Percentiles rank a stretch among this genome's conserved stretches.
phyloP scores from a whole-genome alignment of 2,888 invertebrate species.

The Meteorus cinctellus region DNA sequence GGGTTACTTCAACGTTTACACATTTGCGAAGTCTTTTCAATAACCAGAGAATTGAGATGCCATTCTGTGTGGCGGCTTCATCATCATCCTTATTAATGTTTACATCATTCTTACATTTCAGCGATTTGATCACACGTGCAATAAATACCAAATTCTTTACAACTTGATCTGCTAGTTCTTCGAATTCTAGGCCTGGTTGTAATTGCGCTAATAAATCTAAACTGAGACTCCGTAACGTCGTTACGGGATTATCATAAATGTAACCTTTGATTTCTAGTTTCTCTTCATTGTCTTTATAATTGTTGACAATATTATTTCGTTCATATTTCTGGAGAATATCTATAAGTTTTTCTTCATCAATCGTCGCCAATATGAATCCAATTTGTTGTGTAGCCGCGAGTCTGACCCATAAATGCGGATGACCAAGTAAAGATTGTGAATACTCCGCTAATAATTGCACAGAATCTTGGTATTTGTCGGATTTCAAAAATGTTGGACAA shows the following conservation, averaged over 20 bases:
- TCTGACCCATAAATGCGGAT: constrained; percentile 92
- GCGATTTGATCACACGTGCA: constrained; percentile 79
- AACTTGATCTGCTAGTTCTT: constrained; percentile 84
- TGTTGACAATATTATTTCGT: constrained; percentile 68
- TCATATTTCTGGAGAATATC: constrained; percentile 71
- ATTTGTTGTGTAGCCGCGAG: constrained; percentile 85
- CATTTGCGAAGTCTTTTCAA: constrained; percentile 83
- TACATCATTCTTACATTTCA: constrained; percentile 68
- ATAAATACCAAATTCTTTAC: constrained; percentile 82
- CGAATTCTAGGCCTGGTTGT: constrained; percentile 79
- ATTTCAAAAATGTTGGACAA: constrained; percentile 78
- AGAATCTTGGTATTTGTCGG: constrained; percentile 74
- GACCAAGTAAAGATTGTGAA: constrained; percentile 82
- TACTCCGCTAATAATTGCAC: constrained; percentile 76
- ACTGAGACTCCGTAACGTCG: constrained; percentile 79
- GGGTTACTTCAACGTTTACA: constrained; percentile 86
- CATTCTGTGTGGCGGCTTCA: not conserved
- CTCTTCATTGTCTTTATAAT: constrained; percentile 56
- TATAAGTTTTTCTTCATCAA: constrained; percentile 78
- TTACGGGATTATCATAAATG: constrained; percentile 79
- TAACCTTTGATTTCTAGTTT: constrained; percentile 74
- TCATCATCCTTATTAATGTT: constrained; percentile 53
- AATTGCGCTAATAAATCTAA: constrained; percentile 86
- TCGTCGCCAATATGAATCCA: constrained; percentile 80
- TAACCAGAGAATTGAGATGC: constrained; percentile 83